phyloP scores from a whole-genome alignment of 2,797 vertebrate species.

The Ctenochaetus hawaiiensis region DNA sequence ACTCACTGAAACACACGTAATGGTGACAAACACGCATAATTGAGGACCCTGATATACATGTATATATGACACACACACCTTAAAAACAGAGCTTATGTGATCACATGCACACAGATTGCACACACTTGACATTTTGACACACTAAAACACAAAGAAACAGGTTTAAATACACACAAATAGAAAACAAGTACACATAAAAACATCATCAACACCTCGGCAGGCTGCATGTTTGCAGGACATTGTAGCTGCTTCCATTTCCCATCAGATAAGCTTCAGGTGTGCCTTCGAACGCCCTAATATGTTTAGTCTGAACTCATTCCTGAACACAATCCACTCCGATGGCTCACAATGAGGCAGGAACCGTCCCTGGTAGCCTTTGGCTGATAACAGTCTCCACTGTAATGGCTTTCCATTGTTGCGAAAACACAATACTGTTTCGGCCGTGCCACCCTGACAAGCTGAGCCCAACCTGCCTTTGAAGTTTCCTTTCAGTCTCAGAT shows the following conservation, averaged over 20 bases:
- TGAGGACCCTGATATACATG: conserved; percentile 1
- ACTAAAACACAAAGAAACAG: conserved; percentile 7
- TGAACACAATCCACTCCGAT: conserved; percentile 73
- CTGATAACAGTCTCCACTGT: conserved; percentile 75
- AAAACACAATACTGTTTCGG: conserved; percentile 72
- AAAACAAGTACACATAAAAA: not conserved
- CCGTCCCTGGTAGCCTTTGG: conserved; percentile 47
- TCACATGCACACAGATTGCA: not conserved
- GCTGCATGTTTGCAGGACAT: conserved; percentile 73
- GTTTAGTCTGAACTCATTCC: conserved; percentile 90
- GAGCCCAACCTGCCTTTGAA: conserved; percentile 64
- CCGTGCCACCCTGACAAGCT: conserved; percentile 48
- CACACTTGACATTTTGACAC: conserved; percentile 5
- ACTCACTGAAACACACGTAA: not conserved
- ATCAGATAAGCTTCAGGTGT: conserved; percentile 92
- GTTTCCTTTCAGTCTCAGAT: conserved; percentile 33
- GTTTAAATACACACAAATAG: not conserved
- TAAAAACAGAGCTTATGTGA: not conserved
- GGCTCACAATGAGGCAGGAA: conserved; percentile 82
- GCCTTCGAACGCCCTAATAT: conserved; percentile 86
- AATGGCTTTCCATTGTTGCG: conserved; percentile 73
- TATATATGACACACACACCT: not conserved
- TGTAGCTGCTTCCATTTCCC: conserved; percentile 85
- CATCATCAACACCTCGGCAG: conserved; percentile 53
- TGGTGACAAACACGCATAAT: conserved; percentile 17